Evolutionary conservation across 2,888 invertebrate species (phyloP).

Genomic region (Rhogogaster chlorosoma): DNA sequence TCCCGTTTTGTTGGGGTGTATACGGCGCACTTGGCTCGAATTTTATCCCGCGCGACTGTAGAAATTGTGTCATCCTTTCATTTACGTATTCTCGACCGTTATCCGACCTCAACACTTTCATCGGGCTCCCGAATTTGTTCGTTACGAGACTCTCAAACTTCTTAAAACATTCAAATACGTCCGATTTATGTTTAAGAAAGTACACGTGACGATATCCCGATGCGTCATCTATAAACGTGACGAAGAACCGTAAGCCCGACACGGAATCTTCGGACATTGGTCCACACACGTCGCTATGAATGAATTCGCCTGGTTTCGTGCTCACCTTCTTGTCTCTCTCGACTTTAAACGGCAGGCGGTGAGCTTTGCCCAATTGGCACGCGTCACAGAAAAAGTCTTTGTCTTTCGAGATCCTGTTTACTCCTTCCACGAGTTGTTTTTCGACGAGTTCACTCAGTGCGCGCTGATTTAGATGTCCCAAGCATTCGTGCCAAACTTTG

Average conservation of each 20-base stretch:
- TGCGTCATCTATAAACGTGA: constrained; percentile 56
- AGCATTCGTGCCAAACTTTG: constrained; percentile 58
- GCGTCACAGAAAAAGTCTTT: constrained; percentile 58
- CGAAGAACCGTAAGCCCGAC: constrained; percentile 54
- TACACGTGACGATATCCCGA: constrained; percentile 54
- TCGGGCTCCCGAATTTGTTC: constrained; percentile 4
- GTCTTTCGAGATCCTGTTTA: constrained; percentile 49
- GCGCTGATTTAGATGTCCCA: constrained; percentile 54
- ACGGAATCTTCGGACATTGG: constrained; percentile 55
- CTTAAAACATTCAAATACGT: neutral
- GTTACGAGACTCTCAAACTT: neutral
- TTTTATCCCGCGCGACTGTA: neutral
- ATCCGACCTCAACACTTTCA: neutral
- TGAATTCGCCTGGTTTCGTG: constrained; percentile 51
- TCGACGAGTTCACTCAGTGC: constrained; percentile 46
- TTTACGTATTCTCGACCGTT: constrained; percentile 16
- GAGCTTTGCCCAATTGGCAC: constrained; percentile 60
- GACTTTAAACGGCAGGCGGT: constrained; percentile 53
- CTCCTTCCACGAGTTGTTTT: constrained; percentile 48
- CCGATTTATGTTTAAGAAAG: constrained; percentile 54
- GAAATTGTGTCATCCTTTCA: neutral
- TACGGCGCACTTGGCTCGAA: constrained; percentile 6
- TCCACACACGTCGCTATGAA: constrained; percentile 58
- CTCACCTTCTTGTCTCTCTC: constrained; percentile 4
- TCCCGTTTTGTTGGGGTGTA: constrained; percentile 50